Evolutionary conservation across 2,113 vertebrate species (phyloP).

Genomic region (Lophochroa leadbeateri): DNA sequence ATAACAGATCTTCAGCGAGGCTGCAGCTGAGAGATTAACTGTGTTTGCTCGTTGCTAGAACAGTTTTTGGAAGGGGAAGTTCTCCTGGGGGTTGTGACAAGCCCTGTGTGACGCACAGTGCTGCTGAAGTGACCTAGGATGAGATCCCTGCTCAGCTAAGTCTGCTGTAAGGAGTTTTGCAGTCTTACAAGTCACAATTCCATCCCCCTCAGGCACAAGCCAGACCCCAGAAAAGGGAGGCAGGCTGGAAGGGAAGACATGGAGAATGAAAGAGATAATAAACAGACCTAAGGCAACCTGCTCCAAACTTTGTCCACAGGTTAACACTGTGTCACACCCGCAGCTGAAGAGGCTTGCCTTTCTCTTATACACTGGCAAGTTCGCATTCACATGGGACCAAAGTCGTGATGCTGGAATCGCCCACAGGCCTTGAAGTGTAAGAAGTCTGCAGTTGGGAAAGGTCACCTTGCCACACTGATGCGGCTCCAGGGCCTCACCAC

Average conservation of each 20-base stretch:
- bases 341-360: not conserved
- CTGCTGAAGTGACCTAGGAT: not conserved
- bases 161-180: rapidly evolving
- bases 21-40: not conserved
- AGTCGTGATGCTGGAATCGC: not conserved
- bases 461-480: not conserved
- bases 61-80: not conserved
- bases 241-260: not conserved
- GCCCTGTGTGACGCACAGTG: rapidly evolving
- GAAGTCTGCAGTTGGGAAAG: not conserved
- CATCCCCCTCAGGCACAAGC: not conserved
- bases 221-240: not conserved
- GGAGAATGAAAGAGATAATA: not conserved
- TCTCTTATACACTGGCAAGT: not conserved
- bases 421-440: rapidly evolving
- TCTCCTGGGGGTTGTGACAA: not conserved
- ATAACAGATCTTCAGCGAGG: not conserved
- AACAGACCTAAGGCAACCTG: not conserved
- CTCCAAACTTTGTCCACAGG: not conserved
- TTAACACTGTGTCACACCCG: not conserved
- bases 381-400: not conserved
- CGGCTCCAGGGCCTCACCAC: not conserved
- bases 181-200: not conserved
- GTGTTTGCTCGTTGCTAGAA: not conserved
- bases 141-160: not conserved